Percentiles rank a stretch among this genome's conserved stretches.
These are phyloP conservation scores for Leucoraja ocellata DNA, from an alignment of 2,797 vertebrate species.

Conservation along the genomic window DNA sequence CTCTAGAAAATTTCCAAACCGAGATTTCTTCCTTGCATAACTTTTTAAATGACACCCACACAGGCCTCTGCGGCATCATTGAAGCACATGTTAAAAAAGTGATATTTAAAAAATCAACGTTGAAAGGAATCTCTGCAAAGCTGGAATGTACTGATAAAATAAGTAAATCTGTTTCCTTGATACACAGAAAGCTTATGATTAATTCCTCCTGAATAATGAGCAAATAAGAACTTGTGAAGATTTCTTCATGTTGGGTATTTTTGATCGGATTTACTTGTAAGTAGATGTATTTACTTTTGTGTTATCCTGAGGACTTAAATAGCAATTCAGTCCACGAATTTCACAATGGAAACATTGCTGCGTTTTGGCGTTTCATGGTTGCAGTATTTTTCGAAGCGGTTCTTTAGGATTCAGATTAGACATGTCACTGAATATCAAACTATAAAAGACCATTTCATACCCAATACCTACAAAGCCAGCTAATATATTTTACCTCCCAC, in stretches of 20 bases:
- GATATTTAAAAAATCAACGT: not conserved
- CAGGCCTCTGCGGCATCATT: not conserved
- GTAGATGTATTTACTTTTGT: not conserved
- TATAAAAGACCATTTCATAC: not conserved
- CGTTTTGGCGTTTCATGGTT: not conserved
- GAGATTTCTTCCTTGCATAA: too few species aligned
- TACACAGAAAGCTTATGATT: not conserved
- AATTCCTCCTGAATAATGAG: not conserved
- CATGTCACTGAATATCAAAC: conserved; percentile 20
- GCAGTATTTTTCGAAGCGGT: not conserved
- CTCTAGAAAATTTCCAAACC: not conserved
- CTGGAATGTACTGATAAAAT: not conserved
- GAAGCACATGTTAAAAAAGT: not conserved
- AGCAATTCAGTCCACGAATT: not conserved
- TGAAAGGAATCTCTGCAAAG: conserved; percentile 3
- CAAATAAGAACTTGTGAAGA: not conserved
- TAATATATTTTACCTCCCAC: not conserved
- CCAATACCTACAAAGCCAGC: not conserved
- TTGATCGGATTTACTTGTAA: not conserved
- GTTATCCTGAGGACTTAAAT: not conserved
- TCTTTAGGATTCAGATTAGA: not conserved
- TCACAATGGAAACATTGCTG: not conserved
- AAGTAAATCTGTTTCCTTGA: not conserved
- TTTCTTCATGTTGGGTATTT: not conserved
- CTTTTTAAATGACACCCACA: not conserved